Evolutionary conservation across 2,797 vertebrate species (phyloP).

Genomic region (Oryzias sinensis): DNA sequence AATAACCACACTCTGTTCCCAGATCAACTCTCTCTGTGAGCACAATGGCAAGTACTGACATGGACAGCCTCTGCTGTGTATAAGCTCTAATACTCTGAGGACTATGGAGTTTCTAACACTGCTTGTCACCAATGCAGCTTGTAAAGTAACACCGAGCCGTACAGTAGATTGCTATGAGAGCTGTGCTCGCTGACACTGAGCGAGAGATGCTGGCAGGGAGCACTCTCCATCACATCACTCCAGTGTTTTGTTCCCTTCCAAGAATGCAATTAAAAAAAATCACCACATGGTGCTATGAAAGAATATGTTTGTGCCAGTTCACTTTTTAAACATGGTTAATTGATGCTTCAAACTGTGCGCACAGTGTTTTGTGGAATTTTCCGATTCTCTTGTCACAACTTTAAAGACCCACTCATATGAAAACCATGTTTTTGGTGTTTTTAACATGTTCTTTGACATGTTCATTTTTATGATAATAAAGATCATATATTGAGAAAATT

Average conservation of each 20-base stretch:
- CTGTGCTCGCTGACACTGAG: constrained; percentile 44
- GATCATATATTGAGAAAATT: too few relatives aligned
- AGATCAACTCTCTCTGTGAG: constrained; percentile 59
- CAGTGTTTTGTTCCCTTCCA: constrained; percentile 42
- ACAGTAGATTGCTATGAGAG: constrained; percentile 41
- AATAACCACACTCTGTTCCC: constrained; percentile 58
- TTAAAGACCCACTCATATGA: too few relatives aligned
- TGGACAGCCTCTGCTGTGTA: constrained; percentile 41
- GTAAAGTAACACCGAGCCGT: constrained; percentile 24
- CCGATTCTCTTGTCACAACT: not conserved
- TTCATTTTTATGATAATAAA: too few relatives aligned
- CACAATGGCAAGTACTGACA: constrained; percentile 54
- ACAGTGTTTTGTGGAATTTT: constrained; percentile 3
- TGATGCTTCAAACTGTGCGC: constrained; percentile 14
- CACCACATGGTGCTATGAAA: constrained; percentile 75
- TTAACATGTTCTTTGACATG: too few relatives aligned
- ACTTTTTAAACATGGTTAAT: constrained; percentile 44
- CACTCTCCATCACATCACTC: constrained; percentile 19
- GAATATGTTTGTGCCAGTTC: constrained; percentile 45
- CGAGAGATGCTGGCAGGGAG: constrained; percentile 40
- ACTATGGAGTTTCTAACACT: constrained; percentile 42
- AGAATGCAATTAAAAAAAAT: constrained; percentile 42
- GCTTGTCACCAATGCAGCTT: constrained; percentile 51
- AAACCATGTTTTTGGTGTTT: too few relatives aligned
- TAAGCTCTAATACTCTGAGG: constrained; percentile 58